Evolutionary conservation across 2,797 vertebrate genomes (phyloP), one percentile per base, ranked within the genome.

Genomic region (Australoheros facetus): DNA sequence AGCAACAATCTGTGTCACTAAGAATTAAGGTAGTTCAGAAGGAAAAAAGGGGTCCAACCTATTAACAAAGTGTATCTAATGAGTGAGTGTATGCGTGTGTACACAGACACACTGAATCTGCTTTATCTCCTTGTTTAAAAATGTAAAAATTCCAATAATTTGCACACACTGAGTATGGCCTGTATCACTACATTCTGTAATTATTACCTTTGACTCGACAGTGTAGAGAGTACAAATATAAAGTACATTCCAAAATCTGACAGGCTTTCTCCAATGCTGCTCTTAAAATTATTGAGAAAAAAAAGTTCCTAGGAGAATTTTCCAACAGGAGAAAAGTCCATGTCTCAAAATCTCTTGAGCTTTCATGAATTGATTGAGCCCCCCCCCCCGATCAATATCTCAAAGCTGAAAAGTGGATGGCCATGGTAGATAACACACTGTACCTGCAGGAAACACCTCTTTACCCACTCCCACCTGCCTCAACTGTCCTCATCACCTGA

Each of bases 351-450:
- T 69, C 78, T 78, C 23, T 21, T 77, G 12, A 64, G 57, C 39
- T 77, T 48, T 30, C 32, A 59, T 57, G 69, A 77, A 21, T 19
- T 51, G 81, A 79, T 83, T 19, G 58, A 73, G 28, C 10, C 48
- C 0, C 57, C 59, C 1, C 48, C 0, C 57, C 59, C 1, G 21
- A 80, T 85, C 84, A 17, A 73, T 79, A 69, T 73, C 78, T 75
- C 13, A 30, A 21, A 75, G 69, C 70, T 62, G 66, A 57, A n/a
- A 32, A 56, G 69, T 7, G 12, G 62, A 75, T 70, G 62, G 34
- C 66, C 74, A 74, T 14, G 19, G 76, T 71, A 69, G 83, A 85
- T 86, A 77, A 72, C 26, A n/a, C 26, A 53, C 28, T 77, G 48
- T 66, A 71, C 75, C 59, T 75, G 28, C 66, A 77, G 78, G 66